Base-by-base conservation (phyloP, 2,113 vertebrate species). In the Istiophorus platypterus region DNA sequence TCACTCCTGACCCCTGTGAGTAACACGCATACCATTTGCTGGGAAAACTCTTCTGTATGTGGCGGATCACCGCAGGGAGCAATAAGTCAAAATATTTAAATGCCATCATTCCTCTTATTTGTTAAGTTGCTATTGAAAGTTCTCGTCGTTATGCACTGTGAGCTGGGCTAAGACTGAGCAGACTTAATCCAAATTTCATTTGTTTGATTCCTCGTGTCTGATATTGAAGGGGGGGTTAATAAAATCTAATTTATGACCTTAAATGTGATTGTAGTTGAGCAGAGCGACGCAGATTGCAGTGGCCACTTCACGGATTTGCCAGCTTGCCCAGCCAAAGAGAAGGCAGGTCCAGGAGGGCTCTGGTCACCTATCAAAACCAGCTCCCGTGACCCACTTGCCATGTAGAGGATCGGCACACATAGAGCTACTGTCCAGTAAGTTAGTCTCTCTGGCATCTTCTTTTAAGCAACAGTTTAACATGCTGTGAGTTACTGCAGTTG, bases 321-420 rank as follows among this genome's bases (percentile, higher is more conserved):
- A 92, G 72, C 86, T 95, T 1, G 90, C 94, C 1, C 82, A 86
- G 31, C 92, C 94, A 1, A 94, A 82, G 76, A 82, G 37, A 72
- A 57, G 22, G 5, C 76, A 5, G 5, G 1, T n/a, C 45, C 22
- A 22, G 18, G 69, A 69, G 7, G 59, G 3, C 15, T 27, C 54
- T 11, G 27, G 41, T 26, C 27, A 39, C 17, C 66, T 39, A 54
- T 56, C 71, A 39, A 82, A 76, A 49, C 47, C 64, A 22, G 65
- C 39, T 15, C n/a, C 63, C 17, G 1, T 26, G 13, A 66, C 52
- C n/a, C 78, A 49, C 17, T 17, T 42, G 17, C 58, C 67, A 41
- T 52, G 65, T n/a, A 88, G 64, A 45, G 82, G 90, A 6, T 91
- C 92, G 0, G 67, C 92, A 17, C 92, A 91, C 64, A 86, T 90